Evolutionary conservation across 1,140 invertebrate species (phyloP), one percentile per base, ranked within the genome.

Genomic region (Papilio machaon): DNA sequence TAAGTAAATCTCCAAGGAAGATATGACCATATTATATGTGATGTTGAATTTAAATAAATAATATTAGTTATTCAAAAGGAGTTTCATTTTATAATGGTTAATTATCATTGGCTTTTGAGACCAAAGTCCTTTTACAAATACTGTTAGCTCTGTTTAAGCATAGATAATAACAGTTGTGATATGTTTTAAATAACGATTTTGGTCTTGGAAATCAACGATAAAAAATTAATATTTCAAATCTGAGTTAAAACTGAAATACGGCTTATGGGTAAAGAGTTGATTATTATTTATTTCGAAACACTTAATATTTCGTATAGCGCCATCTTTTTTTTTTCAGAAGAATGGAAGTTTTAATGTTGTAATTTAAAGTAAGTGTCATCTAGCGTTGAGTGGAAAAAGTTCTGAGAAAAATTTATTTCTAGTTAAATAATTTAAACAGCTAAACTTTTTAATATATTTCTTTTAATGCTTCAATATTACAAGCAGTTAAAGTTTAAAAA

Each of bases 21-120:
- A 78, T 80, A 81, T 82, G 81, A 82, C 81, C 75, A 76, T 85
- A 84, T 83, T 81, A 87, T 81, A 87, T 84, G 87, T 88, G 87
- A 90, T 90, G 88, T 90, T 90, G 86, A 88, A 70, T 86, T 87
- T 88, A 77, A 88, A 87, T 89, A 89, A 87, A 89, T 87, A 85
- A 87, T 80, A 80, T 81, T 85, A 89, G 86, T 89, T 88, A 89
- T 85, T 85, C 81, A 80, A 83, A 38, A 10, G 30, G 35, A 35
- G 54, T 85, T 87, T 86, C 83, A 84, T 84, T 86, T 79, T n/a
- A 35, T 6, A 30, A 30, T 30, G 23, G 23, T 30, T 73, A 9
- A 58, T 35, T 73, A 10, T 79, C 46, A 13, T 6, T 54, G 23
- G 23, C 23, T 30, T 30, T 30, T 30, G 23, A 30, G 23, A 30